Evolutionary conservation across 2,797 vertebrate species (phyloP).

Genomic region (Rhodeus uyekii): DNA sequence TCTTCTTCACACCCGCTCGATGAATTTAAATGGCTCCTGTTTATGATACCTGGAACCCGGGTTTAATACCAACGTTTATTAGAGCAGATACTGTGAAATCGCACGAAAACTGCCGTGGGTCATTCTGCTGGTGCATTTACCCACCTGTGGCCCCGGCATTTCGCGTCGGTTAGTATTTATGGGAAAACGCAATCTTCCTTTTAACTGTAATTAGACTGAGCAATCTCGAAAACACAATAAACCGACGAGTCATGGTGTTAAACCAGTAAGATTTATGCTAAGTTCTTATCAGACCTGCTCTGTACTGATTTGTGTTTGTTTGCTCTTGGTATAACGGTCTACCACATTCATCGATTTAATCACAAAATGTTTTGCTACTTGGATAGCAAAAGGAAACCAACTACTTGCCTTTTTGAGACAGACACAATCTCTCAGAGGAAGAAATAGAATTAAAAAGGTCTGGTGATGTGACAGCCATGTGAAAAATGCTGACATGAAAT

Average conservation of each 20-base stretch:
- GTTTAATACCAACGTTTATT: neutral
- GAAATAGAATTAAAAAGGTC: neutral
- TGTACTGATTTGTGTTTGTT: neutral
- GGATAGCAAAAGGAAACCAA: neutral
- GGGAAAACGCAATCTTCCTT: neutral
- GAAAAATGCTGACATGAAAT: neutral
- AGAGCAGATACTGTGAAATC: neutral
- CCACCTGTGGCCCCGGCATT: slow-evolving; percentile 32
- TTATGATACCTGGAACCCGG: neutral
- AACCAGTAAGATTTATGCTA: neutral
- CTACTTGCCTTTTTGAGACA: neutral
- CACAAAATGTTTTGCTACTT: neutral
- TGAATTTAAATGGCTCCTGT: neutral
- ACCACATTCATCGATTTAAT: neutral
- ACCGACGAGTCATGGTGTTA: neutral
- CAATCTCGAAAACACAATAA: neutral
- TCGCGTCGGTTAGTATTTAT: slow-evolving; percentile 9
- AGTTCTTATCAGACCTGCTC: neutral
- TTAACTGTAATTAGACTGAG: slow-evolving; percentile 7
- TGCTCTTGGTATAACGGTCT: neutral
- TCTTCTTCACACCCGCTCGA: neutral
- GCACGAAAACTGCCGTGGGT: neutral
- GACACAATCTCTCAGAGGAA: neutral
- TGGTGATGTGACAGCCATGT: neutral
- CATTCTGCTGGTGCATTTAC: slow-evolving; percentile 25